Conservation (phyloP, 2,888 invertebrate species). For the Venusia cambrica region DNA sequence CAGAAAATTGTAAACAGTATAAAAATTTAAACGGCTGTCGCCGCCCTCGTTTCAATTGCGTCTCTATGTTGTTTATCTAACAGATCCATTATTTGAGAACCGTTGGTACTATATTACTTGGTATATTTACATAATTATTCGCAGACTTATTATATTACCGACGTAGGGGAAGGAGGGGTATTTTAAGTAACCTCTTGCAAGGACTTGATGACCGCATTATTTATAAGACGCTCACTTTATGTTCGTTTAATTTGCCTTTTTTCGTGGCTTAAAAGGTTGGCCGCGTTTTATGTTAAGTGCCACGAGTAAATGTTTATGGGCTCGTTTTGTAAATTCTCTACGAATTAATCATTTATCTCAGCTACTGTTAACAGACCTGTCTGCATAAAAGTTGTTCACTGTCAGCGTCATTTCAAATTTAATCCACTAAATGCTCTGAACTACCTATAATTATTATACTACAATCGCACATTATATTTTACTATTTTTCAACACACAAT, state of each 20-base stretch:
- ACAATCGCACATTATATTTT: too few species aligned
- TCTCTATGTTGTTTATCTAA: conserved; percentile 33
- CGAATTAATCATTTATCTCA: too few species aligned
- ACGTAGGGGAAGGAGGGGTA: conserved; percentile 39
- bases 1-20: conserved; percentile 30
- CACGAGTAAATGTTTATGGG: conserved; percentile 22
- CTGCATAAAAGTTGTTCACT: too few species aligned
- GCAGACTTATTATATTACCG: conserved; percentile 40
- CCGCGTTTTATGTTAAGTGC: conserved; percentile 28
- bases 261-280: conserved; percentile 30
- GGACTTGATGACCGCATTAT: conserved; percentile 49
- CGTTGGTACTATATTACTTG: too few species aligned
- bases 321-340: too few species aligned
- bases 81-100: conserved; percentile 33
- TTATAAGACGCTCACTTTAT: conserved; percentile 47
- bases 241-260: conserved; percentile 46
- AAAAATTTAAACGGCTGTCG: conserved; percentile 32
- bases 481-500: too few species aligned
- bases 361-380: too few species aligned
- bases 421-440: too few species aligned
- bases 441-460: too few species aligned
- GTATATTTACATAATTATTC: conserved; percentile 49
- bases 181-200: conserved; percentile 42
- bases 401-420: too few species aligned
- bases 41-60: conserved; percentile 35